Base-by-base conservation (phyloP, 1,140 invertebrate genomes). In the Philopotamus ludificatus region DNA sequence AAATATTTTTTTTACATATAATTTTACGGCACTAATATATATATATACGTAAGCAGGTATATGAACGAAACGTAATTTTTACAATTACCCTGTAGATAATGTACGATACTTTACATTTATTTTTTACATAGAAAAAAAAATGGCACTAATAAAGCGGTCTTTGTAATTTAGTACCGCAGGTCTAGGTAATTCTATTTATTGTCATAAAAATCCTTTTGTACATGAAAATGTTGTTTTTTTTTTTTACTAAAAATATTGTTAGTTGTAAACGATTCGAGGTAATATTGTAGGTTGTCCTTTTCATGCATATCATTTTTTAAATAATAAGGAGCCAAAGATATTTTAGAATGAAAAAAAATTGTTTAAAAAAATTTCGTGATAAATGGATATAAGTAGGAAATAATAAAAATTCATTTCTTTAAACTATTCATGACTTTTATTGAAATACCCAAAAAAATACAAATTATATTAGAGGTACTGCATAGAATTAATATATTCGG, bases 281-380 rank as follows among this genome's bases (percentile, higher is more conserved):
- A 34, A 42, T 10, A 55, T 20, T 21, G 66, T 67, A 67, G 66
- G 50, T 53, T 53, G 60, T 63, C 60, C 66, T 63, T 60, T 61
- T 42, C 60, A 67, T 63, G 66, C 66, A 67, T 67, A 67, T 67
- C 66, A 67, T 67, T 63, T 67, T 39, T 26, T 66, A 49, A 63
- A 60, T 51, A 25, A 42, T 67, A 67, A 67, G 61, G 59, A 60
- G 66, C 66, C 66, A 67, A 67, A 67, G 26, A 58, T 63, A 63
- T 67, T 67, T 67, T 67, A 63, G 60, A 63, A 62, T n/a, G n/a
- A 25, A 34, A 34, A 39, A 41, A 59, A 63, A 55, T 54, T 51
- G 44, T 47, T 54, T 47, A 59, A 60, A 60, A 47, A 8, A 47
- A 57, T 57, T 28, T 60, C 57, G 63, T 58, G 44, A 58, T 58